A percentile compares a stretch with the other conserved stretches of the same genome.
Conservation (phyloP, 2,888 invertebrate species). For the Erynnis tages region DNA sequence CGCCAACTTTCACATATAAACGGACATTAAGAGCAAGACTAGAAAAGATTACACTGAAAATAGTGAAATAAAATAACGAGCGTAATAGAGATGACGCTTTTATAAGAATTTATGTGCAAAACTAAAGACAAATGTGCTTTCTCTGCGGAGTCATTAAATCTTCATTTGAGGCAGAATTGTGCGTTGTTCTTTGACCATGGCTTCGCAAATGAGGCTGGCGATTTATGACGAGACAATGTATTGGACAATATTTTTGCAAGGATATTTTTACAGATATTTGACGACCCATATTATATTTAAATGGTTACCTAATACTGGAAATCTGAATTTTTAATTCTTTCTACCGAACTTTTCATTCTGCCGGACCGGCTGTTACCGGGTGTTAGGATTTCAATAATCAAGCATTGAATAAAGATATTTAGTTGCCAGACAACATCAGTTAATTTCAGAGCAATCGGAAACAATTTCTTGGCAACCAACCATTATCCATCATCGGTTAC, state of each 20-base stretch:
- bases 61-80: conserved; percentile 7
- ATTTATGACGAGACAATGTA: conserved; percentile 1
- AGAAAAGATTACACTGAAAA: conserved; percentile 11
- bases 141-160: conserved; percentile 8
- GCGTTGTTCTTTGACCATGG: conserved; percentile 1
- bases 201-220: conserved; percentile 1
- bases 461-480: too few relatives aligned
- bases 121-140: conserved; percentile 13
- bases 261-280: too few relatives aligned
- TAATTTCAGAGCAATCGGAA: too few relatives aligned
- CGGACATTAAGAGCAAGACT: neutral
- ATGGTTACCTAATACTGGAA: too few relatives aligned
- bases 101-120: conserved; percentile 18
- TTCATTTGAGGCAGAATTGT: conserved; percentile 2
- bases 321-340: too few relatives aligned
- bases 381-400: too few relatives aligned
- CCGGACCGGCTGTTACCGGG: too few relatives aligned
- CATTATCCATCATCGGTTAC: too few relatives aligned
- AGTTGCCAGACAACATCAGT: too few relatives aligned
- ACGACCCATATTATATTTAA: too few relatives aligned
- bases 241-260: neutral
- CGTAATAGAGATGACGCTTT: conserved; percentile 12
- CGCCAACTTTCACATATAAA: conserved; percentile 20
- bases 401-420: too few relatives aligned
- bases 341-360: too few relatives aligned